Evolutionary conservation across 2,888 invertebrate species (phyloP), one percentile per base, ranked within the genome.

Genomic region (Xylophagus ater): DNA sequence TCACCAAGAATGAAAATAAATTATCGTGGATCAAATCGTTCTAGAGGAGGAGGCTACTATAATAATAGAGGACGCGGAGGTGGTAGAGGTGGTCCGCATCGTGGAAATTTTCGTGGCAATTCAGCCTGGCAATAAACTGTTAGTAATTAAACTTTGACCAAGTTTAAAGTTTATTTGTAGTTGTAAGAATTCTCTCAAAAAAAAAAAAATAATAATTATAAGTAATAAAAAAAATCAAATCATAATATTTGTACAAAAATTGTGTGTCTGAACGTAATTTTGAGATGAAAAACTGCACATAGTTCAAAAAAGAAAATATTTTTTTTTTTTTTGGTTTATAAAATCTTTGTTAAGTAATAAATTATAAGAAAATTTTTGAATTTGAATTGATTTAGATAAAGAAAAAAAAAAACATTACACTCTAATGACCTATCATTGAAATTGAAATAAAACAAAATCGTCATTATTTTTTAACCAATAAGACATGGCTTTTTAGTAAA

Each of bases 41-140:
- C 38, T 29, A 33, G 33, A 14, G 19, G 41, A 15, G 25, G 20
- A 26, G 40, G 37, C 18, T 45, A 40, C 30, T 40, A 40, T 36
- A 37, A 37, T 34, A 49, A 48, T 35, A 42, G 51, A 4, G 50
- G 55, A 8, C 51, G 53, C 4, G 46, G 49, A 6, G 44, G 41
- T 12, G 47, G 49, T 21, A 52, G 47, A 10, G 47, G 53, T 19
- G 55, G 50, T 47, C 37, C 45, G 24, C 55, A 53, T 42, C 58
- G 60, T 33, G 59, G 56, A 36, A 58, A 56, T 45, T 62, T 60
- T 54, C 58, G 62, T 47, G 64, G 62, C 6, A 33, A 29, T 15
- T 31, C 30, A 14, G 21, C 20, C 18, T 37, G 37, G 37, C 31
- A 37, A 29, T 17, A 9, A 17, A 33, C 20, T 21, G 23, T 17